These are phyloP conservation scores for Heliconius ethilla DNA, from an alignment of 2,888 invertebrate species.

Conservation along the genomic window DNA sequence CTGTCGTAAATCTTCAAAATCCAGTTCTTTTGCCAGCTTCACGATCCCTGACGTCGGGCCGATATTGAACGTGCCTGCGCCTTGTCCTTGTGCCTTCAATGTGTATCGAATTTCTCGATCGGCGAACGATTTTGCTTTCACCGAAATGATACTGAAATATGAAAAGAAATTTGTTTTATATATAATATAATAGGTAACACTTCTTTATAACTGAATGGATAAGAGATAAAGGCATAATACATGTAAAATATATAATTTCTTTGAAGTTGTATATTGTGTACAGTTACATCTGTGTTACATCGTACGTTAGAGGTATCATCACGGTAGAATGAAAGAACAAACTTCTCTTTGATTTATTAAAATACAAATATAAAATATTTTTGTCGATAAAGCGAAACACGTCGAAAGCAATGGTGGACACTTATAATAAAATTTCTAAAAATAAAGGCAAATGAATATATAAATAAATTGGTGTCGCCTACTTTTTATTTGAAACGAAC, in stretches of 20 bases:
- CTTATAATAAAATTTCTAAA: constrained; percentile 2
- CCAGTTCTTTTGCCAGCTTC: constrained; percentile 96
- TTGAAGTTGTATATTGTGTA: too few species aligned
- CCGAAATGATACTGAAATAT: constrained; percentile 92
- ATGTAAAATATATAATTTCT: too few species aligned
- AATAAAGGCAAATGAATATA: constrained; percentile 18
- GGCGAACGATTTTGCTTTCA: constrained; percentile 98
- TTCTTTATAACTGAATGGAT: background rate
- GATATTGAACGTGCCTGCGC: constrained; percentile 97
- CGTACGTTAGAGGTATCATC: background rate
- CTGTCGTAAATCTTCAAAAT: constrained; percentile 97
- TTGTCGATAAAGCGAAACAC: background rate
- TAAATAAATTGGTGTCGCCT: constrained; percentile 20
- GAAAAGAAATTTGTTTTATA: constrained; percentile 13
- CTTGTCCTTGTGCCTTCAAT: constrained; percentile 95
- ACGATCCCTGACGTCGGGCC: constrained; percentile 97
- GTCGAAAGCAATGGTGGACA: background rate
- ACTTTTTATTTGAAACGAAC: constrained; percentile 32
- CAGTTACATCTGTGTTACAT: too few species aligned
- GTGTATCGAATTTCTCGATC: constrained; percentile 98
- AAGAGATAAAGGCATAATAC: background rate
- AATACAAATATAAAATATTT: background rate
- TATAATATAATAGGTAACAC: background rate
- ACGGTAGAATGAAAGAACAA: background rate
- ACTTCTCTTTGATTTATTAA: background rate